These are phyloP conservation scores for Enteromius paludinosus DNA, from an alignment of 2,797 vertebrate species.

Conservation along the genomic window DNA sequence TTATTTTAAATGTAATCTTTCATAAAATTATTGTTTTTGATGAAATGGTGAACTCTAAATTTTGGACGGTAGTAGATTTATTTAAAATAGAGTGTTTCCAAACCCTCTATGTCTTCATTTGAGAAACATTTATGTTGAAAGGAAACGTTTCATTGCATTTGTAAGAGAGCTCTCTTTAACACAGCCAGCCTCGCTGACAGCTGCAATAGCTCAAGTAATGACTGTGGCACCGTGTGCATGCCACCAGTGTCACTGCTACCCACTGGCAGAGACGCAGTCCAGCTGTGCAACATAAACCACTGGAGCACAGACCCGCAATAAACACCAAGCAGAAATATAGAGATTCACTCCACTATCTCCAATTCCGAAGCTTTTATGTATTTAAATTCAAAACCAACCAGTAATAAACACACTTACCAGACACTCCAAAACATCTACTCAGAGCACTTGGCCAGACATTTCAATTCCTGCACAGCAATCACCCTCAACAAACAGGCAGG, in stretches of 20 bases:
- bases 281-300: conserved; percentile 69
- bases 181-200: conserved; percentile 63
- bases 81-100: conserved; percentile 5
- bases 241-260: conserved; percentile 31
- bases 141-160: neutral
- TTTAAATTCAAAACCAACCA: conserved; percentile 20
- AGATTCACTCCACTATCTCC: neutral
- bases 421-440: conserved; percentile 28
- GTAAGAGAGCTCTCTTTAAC: conserved; percentile 24
- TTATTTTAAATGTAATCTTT: neutral
- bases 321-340: conserved; percentile 6
- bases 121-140: neutral
- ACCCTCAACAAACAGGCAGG: conserved; percentile 71
- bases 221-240: conserved; percentile 33
- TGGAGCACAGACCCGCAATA: conserved; percentile 55
- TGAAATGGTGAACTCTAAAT: neutral
- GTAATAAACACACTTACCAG: conserved; percentile 24
- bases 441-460: conserved; percentile 67
- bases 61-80: neutral
- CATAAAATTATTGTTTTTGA: neutral
- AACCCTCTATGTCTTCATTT: neutral
- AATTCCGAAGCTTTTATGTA: neutral
- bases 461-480: conserved; percentile 80
- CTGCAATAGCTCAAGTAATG: conserved; percentile 72
- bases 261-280: conserved; percentile 45